Evolutionary conservation across 2,888 invertebrate species (phyloP), one percentile per base, ranked within the genome.

Genomic region (Hoplodrina ambigua): DNA sequence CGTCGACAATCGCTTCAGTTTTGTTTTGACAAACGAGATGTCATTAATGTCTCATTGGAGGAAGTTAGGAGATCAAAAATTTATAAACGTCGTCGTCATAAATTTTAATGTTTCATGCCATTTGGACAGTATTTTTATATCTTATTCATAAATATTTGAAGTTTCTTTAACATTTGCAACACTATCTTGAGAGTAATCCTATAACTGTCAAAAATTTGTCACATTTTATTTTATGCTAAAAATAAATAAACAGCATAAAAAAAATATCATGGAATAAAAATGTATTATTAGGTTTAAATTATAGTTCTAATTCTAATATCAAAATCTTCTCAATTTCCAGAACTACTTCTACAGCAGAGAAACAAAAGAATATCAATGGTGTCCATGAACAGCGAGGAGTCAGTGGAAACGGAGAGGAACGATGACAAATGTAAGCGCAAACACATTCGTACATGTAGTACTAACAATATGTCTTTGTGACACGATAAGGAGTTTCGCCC

Each of bases 401-500:
- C 95, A 1, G 88, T 83, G 4, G 94, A 93, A 57, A 92, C 92
- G 4, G 93, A 93, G 49, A 89, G 90, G 75, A 94, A 91, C 74
- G 94, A 94, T 69, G 95, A 96, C 81, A 96, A 96, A 93, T 96
- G 96, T 96, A 85, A 92, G 94, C 83, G 69, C 17, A 55, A 37
- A 55, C 19, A 44, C 0, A 46, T 59, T 54, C 62, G 41, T 52
- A 55, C 17, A 30, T 13, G 20, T 13, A 52, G 7, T 11, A 70
- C 25, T 61, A 25, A 63, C 20, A 41, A 46, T 44, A 33, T 25
- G n/a, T 54, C 50, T 65, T 77, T 66, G 25, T 59, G 13, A 55
- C 20, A 2, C 7, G 50, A 62, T 69, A 76, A 75, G 49, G 20
- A 61, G 75, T 62, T 77, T 63, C 2, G 62, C 50, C 50, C 46